A percentile compares a stretch with the other conserved stretches of the same genome.
These are phyloP conservation scores for Aphidoletes aphidimyza DNA, from an alignment of 2,888 invertebrate genomes.

Conservation along the genomic window DNA sequence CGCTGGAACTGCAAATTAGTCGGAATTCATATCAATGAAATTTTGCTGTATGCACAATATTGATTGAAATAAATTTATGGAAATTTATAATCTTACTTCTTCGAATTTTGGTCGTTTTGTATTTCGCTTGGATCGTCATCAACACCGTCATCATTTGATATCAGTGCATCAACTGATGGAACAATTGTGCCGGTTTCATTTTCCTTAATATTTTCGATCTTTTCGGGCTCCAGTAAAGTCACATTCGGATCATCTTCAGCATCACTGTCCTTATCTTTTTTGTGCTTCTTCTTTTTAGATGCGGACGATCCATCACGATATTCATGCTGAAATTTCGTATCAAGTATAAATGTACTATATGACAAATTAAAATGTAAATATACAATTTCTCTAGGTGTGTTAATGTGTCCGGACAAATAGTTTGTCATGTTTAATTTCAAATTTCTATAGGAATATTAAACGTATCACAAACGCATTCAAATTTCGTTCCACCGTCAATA, in stretches of 20 bases:
- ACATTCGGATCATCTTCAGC: conserved; percentile 73
- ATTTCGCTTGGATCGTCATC: conserved; percentile 37
- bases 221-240: conserved; percentile 64
- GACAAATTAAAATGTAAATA: too few species aligned
- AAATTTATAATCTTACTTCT: conserved; percentile 4
- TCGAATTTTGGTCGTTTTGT: background rate
- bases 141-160: background rate
- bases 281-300: conserved; percentile 72
- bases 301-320: conserved; percentile 76
- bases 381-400: too few species aligned
- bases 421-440: too few species aligned
- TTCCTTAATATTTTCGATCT: conserved; percentile 65
- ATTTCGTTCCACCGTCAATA: too few species aligned
- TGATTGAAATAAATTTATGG: background rate
- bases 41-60: background rate
- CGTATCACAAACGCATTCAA: too few species aligned
- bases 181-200: conserved; percentile 62
- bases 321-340: conserved; percentile 73
- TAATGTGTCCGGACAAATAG: too few species aligned
- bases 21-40: background rate
- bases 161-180: background rate
- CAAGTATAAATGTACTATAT: too few species aligned
- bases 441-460: too few species aligned
- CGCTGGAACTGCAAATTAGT: conserved; percentile 45
- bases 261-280: conserved; percentile 85